Base-by-base conservation (phyloP, 2,888 invertebrate species). In the Megalurothrips usitatus region DNA sequence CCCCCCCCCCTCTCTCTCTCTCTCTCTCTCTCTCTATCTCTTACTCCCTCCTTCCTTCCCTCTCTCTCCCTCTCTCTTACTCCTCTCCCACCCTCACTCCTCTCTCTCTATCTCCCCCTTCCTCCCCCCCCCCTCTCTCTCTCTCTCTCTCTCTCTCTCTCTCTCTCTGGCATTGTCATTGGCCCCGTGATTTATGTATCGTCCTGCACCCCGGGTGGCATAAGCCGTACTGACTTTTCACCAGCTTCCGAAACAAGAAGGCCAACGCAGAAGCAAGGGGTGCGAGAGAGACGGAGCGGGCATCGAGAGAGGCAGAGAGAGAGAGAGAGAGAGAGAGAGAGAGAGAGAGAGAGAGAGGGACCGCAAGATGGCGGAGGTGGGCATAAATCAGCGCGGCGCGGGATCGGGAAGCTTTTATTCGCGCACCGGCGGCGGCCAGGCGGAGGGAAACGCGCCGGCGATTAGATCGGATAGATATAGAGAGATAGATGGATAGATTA, bases 11-110 rank as follows among this genome's bases (percentile, higher is more conserved):
- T 80, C 75, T 75, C 43, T 14, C 78, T 52, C 68, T 23, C 26
- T 43, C 43, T n/a, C 34, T 49, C 47, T n/a, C 81, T 47, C 75
- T 80, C 75, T 48, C 43, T 80, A 78, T 78, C 48, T 28, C 52
- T 28, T 28, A 1, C 48, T 48, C 28, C 28, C 78, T 79, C 48
- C 48, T 17, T 75, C 81, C n/a, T 34, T 8, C 79, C n/a, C 48
- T 49, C 43, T 43, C 79, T 81, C 79, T 28, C 19, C 28, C 34
- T 26, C 48, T 78, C 2, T 79, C 81, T 79, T 49, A 28, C 17
- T 28, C 34, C 81, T 10, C 78, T 79, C 34, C 48, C 26, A 4
- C 34, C 26, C 52, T 68, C 75, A 1, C 23, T 14, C 34, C 28
- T 75, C 47, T 63, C 52, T 28, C 34, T 52, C 34, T 75, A 34